phyloP scores from a whole-genome alignment of 2,888 invertebrate species.

The Trachelus stipa region DNA sequence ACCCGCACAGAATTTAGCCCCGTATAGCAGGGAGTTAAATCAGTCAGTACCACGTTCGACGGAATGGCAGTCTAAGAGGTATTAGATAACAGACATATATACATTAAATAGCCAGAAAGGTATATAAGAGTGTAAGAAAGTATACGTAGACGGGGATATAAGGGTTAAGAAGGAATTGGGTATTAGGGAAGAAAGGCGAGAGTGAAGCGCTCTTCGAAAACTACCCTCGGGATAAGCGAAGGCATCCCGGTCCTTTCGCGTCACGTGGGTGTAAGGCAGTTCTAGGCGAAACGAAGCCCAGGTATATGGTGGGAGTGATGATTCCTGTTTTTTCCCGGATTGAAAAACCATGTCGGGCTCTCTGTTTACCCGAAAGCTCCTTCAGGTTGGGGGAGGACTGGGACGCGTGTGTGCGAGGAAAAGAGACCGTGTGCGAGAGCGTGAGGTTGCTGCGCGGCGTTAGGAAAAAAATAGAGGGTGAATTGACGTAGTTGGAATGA shows the following conservation, averaged over 20 bases:
- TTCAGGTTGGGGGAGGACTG: conserved; percentile 13
- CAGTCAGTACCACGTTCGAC: not conserved
- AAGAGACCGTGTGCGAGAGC: conserved; percentile 13
- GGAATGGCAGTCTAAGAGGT: not conserved
- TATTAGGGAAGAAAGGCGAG: not conserved
- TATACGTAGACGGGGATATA: not conserved
- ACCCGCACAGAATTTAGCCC: not conserved
- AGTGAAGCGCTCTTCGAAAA: conserved; percentile 2
- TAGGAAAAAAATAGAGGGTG: conserved; percentile 43
- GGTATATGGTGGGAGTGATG: conserved; percentile 14
- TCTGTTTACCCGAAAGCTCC: conserved; percentile 22
- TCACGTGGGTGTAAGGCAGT: not conserved
- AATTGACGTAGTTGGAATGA: conserved; percentile 48
- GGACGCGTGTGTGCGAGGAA: conserved; percentile 17
- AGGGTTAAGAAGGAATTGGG: not conserved
- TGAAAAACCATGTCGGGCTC: conserved; percentile 48
- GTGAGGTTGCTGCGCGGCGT: conserved; percentile 16
- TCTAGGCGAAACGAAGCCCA: not conserved
- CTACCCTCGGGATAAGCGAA: not conserved
- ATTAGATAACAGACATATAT: not conserved
- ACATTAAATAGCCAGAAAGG: too few species aligned
- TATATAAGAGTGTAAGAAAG: not conserved
- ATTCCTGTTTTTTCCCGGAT: conserved; percentile 31
- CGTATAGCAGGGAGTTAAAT: conserved; percentile 18
- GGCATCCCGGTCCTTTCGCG: not conserved